Conservation (phyloP, 2,113 vertebrate genomes). For the Ursus arctos region DNA sequence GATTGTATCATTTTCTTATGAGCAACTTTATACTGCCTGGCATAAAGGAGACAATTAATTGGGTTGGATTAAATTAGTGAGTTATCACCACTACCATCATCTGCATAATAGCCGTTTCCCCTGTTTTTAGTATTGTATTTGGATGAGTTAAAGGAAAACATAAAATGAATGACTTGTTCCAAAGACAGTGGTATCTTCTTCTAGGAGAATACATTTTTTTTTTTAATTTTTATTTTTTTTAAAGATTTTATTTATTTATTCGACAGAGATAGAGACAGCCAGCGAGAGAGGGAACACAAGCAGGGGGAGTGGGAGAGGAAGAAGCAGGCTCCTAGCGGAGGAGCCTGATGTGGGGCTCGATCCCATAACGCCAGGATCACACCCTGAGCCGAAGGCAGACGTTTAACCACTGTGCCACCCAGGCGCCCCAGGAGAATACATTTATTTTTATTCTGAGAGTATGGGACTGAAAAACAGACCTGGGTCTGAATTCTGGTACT, state of each 20-base stretch:
- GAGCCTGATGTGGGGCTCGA: no score
- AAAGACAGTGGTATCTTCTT: not conserved
- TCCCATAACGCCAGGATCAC: no score
- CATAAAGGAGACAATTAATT: not conserved
- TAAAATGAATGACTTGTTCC: not conserved
- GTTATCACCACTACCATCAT: not conserved
- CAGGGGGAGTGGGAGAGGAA: no score
- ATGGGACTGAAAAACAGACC: not conserved
- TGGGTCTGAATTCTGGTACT: not conserved
- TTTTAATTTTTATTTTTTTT: not conserved
- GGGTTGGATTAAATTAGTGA: constrained; percentile 45
- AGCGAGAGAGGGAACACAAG: no score
- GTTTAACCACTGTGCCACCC: no score
- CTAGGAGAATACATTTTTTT: constrained; percentile 35
- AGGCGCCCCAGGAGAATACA: not conserved
- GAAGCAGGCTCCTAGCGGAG: no score
- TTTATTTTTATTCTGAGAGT: constrained; percentile 20
- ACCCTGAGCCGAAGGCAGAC: no score
- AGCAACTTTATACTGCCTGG: not conserved
- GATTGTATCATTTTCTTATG: constrained; percentile 3
- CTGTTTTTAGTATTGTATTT: not conserved
- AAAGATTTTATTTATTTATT: no score
- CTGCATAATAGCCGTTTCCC: not conserved
- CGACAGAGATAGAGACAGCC: no score
- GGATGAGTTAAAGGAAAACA: constrained; percentile 45